A percentile compares a stretch with the other conserved stretches of the same genome.
phyloP scores from a whole-genome alignment of 2,113 vertebrate species.

The Odontesthes bonariensis region DNA sequence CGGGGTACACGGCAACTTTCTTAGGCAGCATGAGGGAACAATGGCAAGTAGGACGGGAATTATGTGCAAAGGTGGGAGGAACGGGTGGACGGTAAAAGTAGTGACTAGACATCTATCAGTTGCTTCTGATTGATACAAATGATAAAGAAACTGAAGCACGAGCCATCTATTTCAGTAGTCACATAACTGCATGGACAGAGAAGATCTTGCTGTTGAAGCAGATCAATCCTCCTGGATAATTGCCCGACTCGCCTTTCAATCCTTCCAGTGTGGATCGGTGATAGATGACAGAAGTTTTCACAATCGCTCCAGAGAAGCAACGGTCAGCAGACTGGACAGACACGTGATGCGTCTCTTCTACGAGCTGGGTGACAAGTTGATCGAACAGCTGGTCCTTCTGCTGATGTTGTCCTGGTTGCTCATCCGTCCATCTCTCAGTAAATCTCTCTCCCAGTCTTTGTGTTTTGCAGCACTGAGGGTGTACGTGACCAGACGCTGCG shows the following conservation, averaged over 20 bases:
- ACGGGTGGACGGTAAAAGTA: slow-evolving; percentile 33
- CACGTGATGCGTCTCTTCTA: slow-evolving; percentile 10
- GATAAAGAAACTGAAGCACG: background rate
- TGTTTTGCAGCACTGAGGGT: background rate
- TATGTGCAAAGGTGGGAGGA: slow-evolving; percentile 11
- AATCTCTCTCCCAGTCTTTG: slow-evolving; percentile 16
- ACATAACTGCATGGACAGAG: background rate
- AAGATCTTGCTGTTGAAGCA: slow-evolving; percentile 1
- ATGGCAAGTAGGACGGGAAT: slow-evolving; percentile 34
- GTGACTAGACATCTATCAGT: slow-evolving; percentile 55
- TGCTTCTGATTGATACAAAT: background rate
- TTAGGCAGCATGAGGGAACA: slow-evolving; percentile 70
- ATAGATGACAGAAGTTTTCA: slow-evolving; percentile 31
- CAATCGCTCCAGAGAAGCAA: slow-evolving; percentile 13
- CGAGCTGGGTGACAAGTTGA: slow-evolving; percentile 21
- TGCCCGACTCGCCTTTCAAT: slow-evolving; percentile 39
- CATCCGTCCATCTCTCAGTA: slow-evolving; percentile 17
- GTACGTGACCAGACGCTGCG: slow-evolving; percentile 12
- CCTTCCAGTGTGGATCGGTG: slow-evolving; percentile 1
- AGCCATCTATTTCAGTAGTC: slow-evolving; percentile 22
- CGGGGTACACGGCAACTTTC: slow-evolving; percentile 58
- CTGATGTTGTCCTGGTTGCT: slow-evolving; percentile 22
- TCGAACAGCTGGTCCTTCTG: slow-evolving; percentile 29
- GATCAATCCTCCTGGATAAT: slow-evolving; percentile 9
- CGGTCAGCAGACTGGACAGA: slow-evolving; percentile 10